These are phyloP conservation scores for Lagopus leucura DNA, from an alignment of 2,113 vertebrate species.

Conservation along the genomic window DNA sequence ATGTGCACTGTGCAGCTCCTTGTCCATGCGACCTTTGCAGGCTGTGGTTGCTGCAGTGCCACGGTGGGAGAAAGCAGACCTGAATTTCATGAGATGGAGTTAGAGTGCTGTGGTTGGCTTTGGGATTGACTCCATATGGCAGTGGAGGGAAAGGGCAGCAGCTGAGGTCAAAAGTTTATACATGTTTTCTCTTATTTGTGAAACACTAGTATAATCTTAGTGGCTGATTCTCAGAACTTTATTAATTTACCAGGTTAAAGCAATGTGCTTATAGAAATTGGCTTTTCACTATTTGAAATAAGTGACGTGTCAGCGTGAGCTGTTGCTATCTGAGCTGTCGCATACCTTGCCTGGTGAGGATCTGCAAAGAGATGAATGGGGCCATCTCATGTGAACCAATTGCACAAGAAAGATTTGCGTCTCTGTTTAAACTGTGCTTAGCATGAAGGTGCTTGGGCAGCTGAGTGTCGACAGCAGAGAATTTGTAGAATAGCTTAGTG, in stretches of 20 bases:
- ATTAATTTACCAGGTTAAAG: background rate
- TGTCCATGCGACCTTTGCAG: background rate
- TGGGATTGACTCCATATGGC: background rate
- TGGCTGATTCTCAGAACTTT: background rate
- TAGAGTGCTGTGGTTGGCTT: background rate
- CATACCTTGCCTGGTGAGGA: background rate
- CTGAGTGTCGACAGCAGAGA: background rate
- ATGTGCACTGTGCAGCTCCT: background rate
- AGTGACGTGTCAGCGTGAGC: background rate
- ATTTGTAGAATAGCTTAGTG: background rate
- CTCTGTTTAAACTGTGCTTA: background rate
- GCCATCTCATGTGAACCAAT: background rate
- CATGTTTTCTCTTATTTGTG: background rate
- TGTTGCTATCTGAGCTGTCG: background rate
- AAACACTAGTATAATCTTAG: background rate
- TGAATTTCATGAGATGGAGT: background rate
- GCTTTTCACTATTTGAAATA: background rate
- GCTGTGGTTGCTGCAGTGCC: accelerated
- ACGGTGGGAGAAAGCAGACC: background rate
- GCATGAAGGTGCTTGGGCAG: background rate
- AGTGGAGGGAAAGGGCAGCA: background rate
- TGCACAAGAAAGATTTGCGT: background rate
- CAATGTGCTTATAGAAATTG: background rate
- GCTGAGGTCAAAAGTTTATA: background rate
- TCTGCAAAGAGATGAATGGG: background rate